Percentiles rank a stretch among this genome's conserved stretches.
phyloP scores from a whole-genome alignment of 2,888 invertebrate species.

The Napeogenes sylphis region DNA sequence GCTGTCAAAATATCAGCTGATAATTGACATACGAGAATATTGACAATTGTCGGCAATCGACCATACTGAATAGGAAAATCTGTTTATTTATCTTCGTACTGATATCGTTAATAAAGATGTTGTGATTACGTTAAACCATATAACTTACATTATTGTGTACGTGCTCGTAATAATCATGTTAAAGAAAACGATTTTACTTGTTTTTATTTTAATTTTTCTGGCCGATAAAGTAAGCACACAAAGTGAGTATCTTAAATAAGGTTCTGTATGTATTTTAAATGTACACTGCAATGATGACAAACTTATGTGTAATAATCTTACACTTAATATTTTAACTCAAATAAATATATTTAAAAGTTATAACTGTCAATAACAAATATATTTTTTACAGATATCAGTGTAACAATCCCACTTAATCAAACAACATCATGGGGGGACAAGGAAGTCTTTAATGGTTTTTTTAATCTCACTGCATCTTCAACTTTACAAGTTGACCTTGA shows the following conservation, averaged over 20 bases:
- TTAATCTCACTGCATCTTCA: constrained; percentile 44
- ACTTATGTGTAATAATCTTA: too few species aligned
- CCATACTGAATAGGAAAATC: too few species aligned
- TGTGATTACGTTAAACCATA: background rate
- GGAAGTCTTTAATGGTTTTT: constrained; percentile 51
- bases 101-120: too few species aligned
- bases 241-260: constrained; percentile 28
- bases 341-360: too few species aligned
- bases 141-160: too few species aligned
- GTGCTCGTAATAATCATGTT: background rate
- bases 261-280: too few species aligned
- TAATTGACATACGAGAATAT: constrained; percentile 20
- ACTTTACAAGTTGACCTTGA: constrained; percentile 57
- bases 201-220: background rate
- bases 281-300: too few species aligned
- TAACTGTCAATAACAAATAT: too few species aligned
- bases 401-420: constrained; percentile 54
- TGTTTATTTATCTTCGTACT: too few species aligned
- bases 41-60: background rate
- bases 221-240: constrained; percentile 17
- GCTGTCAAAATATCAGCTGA: constrained; percentile 44
- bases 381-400: constrained; percentile 42
- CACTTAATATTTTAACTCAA: too few species aligned
- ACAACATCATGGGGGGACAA: constrained; percentile 43
- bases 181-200: background rate